These are phyloP conservation scores for Caenorhabditis becei DNA, from an alignment of 2,888 invertebrate species.

Conservation along the genomic window DNA sequence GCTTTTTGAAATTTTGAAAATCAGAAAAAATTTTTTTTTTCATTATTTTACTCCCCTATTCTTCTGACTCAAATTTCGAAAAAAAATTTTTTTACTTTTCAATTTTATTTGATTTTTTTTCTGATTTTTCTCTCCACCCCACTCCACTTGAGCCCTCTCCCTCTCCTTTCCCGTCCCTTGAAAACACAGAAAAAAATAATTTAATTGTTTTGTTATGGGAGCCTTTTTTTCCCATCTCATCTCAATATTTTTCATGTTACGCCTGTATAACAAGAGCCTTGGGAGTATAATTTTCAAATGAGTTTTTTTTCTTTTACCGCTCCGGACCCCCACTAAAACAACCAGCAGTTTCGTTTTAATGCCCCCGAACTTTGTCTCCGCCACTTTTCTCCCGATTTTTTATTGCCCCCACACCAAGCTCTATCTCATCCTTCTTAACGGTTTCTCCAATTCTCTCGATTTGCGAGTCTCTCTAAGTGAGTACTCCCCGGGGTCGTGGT, in stretches of 20 bases:
- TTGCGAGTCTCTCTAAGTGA: constrained; percentile 20
- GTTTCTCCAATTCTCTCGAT: constrained; percentile 24
- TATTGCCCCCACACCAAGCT: not conserved
- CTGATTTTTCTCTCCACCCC: no score
- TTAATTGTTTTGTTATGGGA: constrained; percentile 18
- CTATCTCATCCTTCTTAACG: constrained; percentile 49
- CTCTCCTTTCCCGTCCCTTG: no score
- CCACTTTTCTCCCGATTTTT: constrained; percentile 3
- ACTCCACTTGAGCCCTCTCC: no score
- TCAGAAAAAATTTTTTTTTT: no score
- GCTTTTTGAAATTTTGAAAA: no score
- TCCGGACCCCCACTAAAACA: not conserved
- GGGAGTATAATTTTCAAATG: constrained; percentile 28
- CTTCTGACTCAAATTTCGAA: no score
- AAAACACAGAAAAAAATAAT: constrained; percentile 1
- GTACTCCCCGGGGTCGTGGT: constrained; percentile 42
- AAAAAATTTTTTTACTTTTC: no score
- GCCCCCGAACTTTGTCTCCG: not conserved
- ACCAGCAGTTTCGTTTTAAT: not conserved
- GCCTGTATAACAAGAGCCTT: not conserved
- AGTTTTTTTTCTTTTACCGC: constrained; percentile 12
- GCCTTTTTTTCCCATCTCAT: constrained; percentile 5
- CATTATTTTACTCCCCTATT: no score
- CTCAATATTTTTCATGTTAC: constrained; percentile 7
- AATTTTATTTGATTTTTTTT: no score